Evolutionary conservation across 2,797 vertebrate genomes (phyloP).

Genomic region (Petrocephalus schoutedeni): DNA sequence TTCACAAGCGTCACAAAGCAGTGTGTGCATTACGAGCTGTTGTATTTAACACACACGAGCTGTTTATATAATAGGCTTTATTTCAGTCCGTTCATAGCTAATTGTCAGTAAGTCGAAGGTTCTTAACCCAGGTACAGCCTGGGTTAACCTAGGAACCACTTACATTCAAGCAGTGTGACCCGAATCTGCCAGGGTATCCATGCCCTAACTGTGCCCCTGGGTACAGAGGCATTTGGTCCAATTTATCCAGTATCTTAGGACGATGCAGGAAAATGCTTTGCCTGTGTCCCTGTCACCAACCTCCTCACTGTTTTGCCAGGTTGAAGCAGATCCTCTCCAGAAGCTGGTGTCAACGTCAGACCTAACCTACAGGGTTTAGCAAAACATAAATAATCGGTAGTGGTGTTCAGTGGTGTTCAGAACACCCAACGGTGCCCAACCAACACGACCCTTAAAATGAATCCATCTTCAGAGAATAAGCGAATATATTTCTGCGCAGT

Average conservation of each 20-base stretch:
- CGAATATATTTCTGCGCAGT: conserved; percentile 13
- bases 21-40: neutral
- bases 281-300: neutral
- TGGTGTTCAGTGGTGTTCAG: neutral
- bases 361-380: neutral
- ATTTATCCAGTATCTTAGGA: neutral
- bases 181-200: neutral
- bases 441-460: neutral
- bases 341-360: neutral
- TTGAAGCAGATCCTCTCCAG: neutral
- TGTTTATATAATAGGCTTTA: no score
- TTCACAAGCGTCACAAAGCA: neutral
- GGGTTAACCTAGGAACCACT: neutral
- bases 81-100: no score
- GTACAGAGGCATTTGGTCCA: neutral
- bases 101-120: neutral
- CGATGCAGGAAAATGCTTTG: neutral
- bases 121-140: neutral
- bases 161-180: neutral
- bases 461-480: conserved; percentile 17
- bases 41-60: neutral
- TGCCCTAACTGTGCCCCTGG: neutral
- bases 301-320: neutral
- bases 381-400: neutral
- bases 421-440: neutral